Base-by-base conservation (phyloP, 2,888 invertebrate species). In the Oligia latruncula region DNA sequence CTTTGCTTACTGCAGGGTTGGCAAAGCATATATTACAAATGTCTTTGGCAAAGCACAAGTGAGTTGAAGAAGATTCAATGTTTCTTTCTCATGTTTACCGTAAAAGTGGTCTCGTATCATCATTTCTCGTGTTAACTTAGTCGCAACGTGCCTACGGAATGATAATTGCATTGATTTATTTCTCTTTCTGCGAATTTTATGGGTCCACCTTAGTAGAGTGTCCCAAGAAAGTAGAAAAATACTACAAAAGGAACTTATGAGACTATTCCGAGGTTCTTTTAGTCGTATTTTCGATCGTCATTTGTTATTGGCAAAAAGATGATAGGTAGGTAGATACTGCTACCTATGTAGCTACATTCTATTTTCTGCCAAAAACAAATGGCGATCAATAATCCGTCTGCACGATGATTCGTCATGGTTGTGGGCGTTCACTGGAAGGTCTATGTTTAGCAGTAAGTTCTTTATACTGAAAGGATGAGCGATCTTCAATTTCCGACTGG, bases 1-100 rank as follows among this genome's bases (percentile, higher is more conserved):
- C 13, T 17, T 71, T 65, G 67, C 52, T 49, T 52, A 29, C 6
- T 35, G n/a, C 35, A 85, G 75, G 83, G 83, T 40, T 83, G 60
- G 29, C 75, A 15, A 74, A 20, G 11, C 20, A 6, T 4, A 58
- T 23, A 60, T 29, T 29, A 29, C 29, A 60, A 60, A 60, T 4
- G 58, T 60, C 4, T 60, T 60, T 60, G 58, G n/a, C n/a, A 60
- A 60, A 60, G n/a, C 11, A n/a, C 58, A 60, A n/a, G n/a, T 23
- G 4, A 11, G 4, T 60, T 60, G n/a, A 60, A 60, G 58, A 60
- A 60, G 58, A 60, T 13, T 58, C 58, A n/a, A 23, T 11, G 58
- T 58, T n/a, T 58, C 11, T 60, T 23, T 60, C 4, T 4, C 11
- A 60, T 60, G 4, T n/a, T n/a, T 58, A n/a, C n/a, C 23, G 11